Base-by-base conservation (phyloP, 2,888 invertebrate genomes). In the Ephialtes manifestator region DNA sequence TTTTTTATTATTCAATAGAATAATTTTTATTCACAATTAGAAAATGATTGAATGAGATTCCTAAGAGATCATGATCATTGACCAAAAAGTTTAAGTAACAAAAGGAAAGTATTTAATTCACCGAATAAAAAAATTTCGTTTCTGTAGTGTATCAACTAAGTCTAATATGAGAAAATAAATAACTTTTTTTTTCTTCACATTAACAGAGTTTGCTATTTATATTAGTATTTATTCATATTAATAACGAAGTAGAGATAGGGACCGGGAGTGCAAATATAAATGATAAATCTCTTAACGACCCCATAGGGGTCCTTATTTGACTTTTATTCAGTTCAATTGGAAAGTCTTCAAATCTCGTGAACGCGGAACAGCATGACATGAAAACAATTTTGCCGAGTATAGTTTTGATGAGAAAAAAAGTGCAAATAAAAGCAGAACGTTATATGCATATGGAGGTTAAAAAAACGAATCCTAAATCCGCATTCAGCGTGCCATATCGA, bases 401-500 rank as follows among this genome's bases (percentile, higher is more conserved):
- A n/a, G 18, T 39, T 39, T 39, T 18, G n/a, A 63, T 39, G 63
- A 39, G 31, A 4, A 31, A 13, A 31, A 18, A 65, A 39, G 7
- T 11, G n/a, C 31, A 5, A 63, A 63, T 63, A 35, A 35, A 63
- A 63, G 35, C 15, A 15, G 1, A 39, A 18, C 10, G n/a, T 39
- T 18, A 18, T 18, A 18, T n/a, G 35, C 72, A 39, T 24, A 39
- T 24, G 20, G 39, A 28, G 24, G 20, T 11, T 35, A 20, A 7
- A 43, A 46, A 55, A 77, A 31, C n/a, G 67, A 43, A 81, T 74
- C 13, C 72, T 48, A 63, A 78, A 67, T 72, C 63, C 20, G 51
- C 51, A 43, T 74, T 24, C 74, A 71, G 65, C 51, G 58, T 63
- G 51, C 43, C 55, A 68, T 74, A 74, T 48, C 53, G 81, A 76